phyloP scores from a whole-genome alignment of 2,113 vertebrate genomes.

The Argyrosomus japonicus region DNA sequence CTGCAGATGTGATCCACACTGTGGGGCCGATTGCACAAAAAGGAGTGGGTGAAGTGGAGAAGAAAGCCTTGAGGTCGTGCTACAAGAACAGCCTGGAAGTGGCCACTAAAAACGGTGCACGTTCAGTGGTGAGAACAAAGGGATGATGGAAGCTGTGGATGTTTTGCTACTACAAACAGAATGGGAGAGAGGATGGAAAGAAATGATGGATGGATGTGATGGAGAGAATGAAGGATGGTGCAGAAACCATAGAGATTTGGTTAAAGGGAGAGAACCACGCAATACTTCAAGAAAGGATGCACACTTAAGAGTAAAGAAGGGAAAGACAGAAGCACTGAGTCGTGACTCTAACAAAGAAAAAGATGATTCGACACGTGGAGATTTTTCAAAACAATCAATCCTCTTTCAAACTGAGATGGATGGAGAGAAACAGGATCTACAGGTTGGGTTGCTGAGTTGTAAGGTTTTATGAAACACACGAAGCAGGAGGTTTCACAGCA shows the following conservation, averaged over 20 bases:
- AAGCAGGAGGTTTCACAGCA: constrained; percentile 48
- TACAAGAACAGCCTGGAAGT: constrained; percentile 87
- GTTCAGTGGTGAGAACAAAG: constrained; percentile 84
- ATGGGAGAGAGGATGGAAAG: not conserved
- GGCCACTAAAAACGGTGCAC: constrained; percentile 80
- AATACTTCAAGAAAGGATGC: not conserved
- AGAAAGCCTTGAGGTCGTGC: constrained; percentile 84
- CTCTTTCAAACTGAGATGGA: constrained; percentile 26
- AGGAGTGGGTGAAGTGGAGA: constrained; percentile 76
- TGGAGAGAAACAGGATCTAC: constrained; percentile 4
- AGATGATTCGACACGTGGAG: not conserved
- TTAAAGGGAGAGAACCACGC: not conserved
- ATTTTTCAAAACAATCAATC: constrained; percentile 34
- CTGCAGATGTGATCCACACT: constrained; percentile 90
- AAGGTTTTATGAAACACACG: constrained; percentile 51
- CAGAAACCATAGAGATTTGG: constrained; percentile 23
- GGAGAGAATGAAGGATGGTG: not conserved
- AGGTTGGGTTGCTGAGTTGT: constrained; percentile 27
- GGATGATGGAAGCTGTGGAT: not conserved
- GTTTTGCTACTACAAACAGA: not conserved
- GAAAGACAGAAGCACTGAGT: not conserved
- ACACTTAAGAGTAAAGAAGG: not conserved
- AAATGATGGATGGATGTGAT: not conserved
- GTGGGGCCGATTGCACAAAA: constrained; percentile 88
- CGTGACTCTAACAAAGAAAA: constrained; percentile 14